Evolutionary conservation across 2,113 vertebrate genomes (phyloP).

Genomic region (Promerops cafer): DNA sequence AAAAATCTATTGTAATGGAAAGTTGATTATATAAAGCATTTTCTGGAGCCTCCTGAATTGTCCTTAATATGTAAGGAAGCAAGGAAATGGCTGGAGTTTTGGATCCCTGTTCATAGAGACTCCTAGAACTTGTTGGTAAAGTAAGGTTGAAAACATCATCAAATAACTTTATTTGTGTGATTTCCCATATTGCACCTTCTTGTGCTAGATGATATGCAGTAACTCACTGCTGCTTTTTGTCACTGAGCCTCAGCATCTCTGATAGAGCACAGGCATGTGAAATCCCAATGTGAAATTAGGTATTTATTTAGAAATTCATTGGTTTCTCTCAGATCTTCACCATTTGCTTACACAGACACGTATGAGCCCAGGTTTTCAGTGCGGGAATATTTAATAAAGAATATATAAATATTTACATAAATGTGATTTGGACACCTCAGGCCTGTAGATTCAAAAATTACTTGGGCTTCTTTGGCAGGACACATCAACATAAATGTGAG

Average conservation of each 20-base stretch:
- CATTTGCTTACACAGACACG: background rate
- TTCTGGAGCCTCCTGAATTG: background rate
- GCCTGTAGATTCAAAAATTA: background rate
- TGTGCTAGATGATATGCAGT: background rate
- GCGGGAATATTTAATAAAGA: background rate
- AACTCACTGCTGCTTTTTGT: background rate
- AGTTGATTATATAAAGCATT: background rate
- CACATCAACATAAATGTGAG: background rate
- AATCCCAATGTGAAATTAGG: background rate
- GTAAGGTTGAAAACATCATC: background rate
- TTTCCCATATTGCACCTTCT: background rate
- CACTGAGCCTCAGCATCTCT: background rate
- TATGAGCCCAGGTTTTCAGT: background rate
- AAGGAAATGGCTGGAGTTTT: background rate
- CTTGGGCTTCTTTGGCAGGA: background rate
- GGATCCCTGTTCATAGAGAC: background rate
- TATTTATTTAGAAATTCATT: background rate
- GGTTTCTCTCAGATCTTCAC: background rate
- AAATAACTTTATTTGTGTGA: background rate
- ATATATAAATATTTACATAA: background rate
- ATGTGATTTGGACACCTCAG: background rate
- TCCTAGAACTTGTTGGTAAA: background rate
- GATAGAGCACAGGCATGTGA: rapidly evolving
- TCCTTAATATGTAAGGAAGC: background rate
- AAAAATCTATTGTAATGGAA: background rate